phyloP scores from a whole-genome alignment of 2,113 vertebrate species.

The Hydrochoerus hydrochaeris region DNA sequence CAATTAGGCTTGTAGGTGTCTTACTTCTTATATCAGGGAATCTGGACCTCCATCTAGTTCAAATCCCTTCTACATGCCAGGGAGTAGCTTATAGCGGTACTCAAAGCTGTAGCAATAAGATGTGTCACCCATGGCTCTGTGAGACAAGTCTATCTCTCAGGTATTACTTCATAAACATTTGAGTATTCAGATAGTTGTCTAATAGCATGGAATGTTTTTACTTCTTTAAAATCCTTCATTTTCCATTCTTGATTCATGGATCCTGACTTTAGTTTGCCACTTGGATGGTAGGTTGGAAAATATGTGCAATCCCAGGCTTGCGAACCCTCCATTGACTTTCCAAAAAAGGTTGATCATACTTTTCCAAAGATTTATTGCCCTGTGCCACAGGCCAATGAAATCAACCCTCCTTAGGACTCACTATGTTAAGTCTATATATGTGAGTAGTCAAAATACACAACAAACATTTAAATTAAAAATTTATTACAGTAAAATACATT shows the following conservation, averaged over 20 bases:
- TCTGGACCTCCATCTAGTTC: neutral
- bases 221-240: neutral
- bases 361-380: neutral
- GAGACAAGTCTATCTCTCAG: neutral
- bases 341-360: neutral
- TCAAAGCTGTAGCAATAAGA: neutral
- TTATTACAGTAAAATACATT: neutral
- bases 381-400: neutral
- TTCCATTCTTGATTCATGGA: neutral
- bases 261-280: slow-evolving; percentile 12
- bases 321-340: neutral
- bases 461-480: neutral
- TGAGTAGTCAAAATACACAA: neutral
- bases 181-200: neutral
- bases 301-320: neutral
- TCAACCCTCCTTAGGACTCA: neutral
- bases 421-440: neutral
- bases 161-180: slow-evolving; percentile 9
- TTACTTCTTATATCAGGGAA: neutral
- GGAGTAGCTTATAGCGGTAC: neutral
- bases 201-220: neutral
- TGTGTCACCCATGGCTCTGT: neutral
- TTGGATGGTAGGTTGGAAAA: neutral
- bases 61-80: neutral
- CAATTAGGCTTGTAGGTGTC: neutral